phyloP scores from a whole-genome alignment of 2,888 invertebrate genomes.

The Himalopsyche anomala region DNA sequence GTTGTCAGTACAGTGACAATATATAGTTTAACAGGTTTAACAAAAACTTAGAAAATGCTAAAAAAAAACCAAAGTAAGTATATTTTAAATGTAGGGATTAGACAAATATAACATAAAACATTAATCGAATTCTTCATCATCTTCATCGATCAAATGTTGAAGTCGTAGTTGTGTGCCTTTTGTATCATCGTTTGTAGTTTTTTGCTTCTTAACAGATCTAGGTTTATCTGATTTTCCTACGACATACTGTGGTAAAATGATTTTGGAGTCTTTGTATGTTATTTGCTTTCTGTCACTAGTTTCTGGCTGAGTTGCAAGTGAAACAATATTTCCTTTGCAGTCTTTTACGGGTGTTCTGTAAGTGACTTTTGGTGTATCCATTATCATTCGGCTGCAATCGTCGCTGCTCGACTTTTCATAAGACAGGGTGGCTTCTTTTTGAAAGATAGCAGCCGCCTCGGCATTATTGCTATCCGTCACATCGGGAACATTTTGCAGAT shows the following conservation, averaged over 20 bases:
- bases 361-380: conserved; percentile 68
- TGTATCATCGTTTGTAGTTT: conserved; percentile 40
- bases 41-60: too few relatives aligned
- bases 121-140: conserved; percentile 67
- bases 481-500: conserved; percentile 86
- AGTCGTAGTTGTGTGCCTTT: conserved; percentile 70
- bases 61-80: too few relatives aligned
- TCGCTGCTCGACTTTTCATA: conserved; percentile 60
- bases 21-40: too few relatives aligned
- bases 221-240: conserved; percentile 78
- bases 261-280: conserved; percentile 81
- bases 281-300: conserved; percentile 70
- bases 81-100: neutral
- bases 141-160: conserved; percentile 74
- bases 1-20: too few relatives aligned
- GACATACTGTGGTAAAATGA: conserved; percentile 90
- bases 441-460: conserved; percentile 70
- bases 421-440: conserved; percentile 66
- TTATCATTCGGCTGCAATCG: conserved; percentile 47
- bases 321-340: conserved; percentile 68
- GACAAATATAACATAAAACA: neutral
- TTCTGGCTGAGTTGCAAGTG: conserved; percentile 5
- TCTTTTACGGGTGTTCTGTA: conserved; percentile 68
- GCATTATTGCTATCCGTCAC: conserved; percentile 88
- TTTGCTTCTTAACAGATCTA: conserved; percentile 66